Base-by-base conservation (phyloP, 1,140 invertebrate species). In the Bilobella aurantiaca region DNA sequence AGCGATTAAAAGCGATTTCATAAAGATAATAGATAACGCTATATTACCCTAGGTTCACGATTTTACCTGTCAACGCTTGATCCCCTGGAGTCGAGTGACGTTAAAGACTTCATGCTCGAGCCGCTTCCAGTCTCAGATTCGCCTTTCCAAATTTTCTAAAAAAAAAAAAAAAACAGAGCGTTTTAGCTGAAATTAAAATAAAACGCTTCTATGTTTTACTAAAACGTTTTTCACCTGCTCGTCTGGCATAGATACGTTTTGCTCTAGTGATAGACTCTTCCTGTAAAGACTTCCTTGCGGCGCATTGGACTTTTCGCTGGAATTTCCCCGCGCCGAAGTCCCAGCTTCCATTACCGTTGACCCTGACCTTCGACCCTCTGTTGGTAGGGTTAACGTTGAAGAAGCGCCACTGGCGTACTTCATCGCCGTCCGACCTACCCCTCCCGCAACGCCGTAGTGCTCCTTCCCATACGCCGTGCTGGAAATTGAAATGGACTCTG, bases 211-310 rank as follows among this genome's bases (percentile, higher is more conserved):
- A 31, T 58, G 23, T 58, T 16, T 25, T 12, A 49, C 27, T 58
- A 28, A 58, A 23, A 30, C n/a, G 23, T 18, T 23, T 16, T 66
- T 65, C 64, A 72, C 68, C 65, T 71, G 65, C 46, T 69, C 69
- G 60, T 70, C 67, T 21, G 66, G 64, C 64, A 69, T 70, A 46
- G 66, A 67, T 12, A 75, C 79, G 18, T 84, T 87, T 74, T 90
- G 87, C 77, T 90, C 87, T 37, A 90, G 76, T 21, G 87, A 89
- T 23, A 89, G 75, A 77, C 85, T 86, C 74, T 88, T 89, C 60
- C 86, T 80, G 69, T 86, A 83, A 16, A 89, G 76, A 74, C 81
- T 82, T 64, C 82, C 81, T 73, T 82, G 49, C 21, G 49, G 49
- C 5, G 5, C 25, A 5, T 3, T 23, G 3, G 21, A 5, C 25